Base-by-base conservation (phyloP, 2,113 vertebrate genomes). In the Craseonycteris thonglongyai region DNA sequence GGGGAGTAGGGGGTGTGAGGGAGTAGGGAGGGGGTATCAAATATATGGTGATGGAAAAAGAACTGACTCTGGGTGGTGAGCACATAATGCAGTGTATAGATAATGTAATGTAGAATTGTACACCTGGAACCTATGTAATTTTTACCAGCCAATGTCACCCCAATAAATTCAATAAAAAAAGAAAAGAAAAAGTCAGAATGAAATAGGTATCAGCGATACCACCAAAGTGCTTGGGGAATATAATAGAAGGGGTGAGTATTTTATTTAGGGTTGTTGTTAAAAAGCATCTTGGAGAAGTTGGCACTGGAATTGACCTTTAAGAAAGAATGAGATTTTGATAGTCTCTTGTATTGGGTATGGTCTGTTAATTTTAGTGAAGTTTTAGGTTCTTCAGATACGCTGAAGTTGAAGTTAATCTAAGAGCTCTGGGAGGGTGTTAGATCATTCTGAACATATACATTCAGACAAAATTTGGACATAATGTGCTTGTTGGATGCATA, bases 261-360 rank as follows among this genome's bases (percentile, higher is more conserved):
- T 89, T 35, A 40, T 47, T 26, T 58, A 15, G 19, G 26, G 9
- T 51, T 51, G 74, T 2, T 76, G 47, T 93, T 59, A 75, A 93
- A 92, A 81, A 33, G 11, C 47, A 82, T 87, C 40, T 72, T 47
- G 92, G 40, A 85, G 30, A 24, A 79, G 33, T 78, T 86, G 66
- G 24, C 42, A 58, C 14, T 61, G 16, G 79, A 82, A 59, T 33
- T 79, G 63, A 91, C n/a, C 59, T 86, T 80, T 91, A 89, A 82
- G 81, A 83, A 72, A 42, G 42, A 92, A 51, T 61, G 80, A 81
- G 69, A 90, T 61, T 79, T 92, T 95, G 38, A 80, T 63, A 38
- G 74, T 94, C 58, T 68, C 45, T 82, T 40, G 33, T 58, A 13
- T 56, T 65, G 86, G 51, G 58, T 58, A 76, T 45, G 47, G n/a